Conservation (phyloP, 2,888 invertebrate genomes). For the Cecidostiba fungosa region DNA sequence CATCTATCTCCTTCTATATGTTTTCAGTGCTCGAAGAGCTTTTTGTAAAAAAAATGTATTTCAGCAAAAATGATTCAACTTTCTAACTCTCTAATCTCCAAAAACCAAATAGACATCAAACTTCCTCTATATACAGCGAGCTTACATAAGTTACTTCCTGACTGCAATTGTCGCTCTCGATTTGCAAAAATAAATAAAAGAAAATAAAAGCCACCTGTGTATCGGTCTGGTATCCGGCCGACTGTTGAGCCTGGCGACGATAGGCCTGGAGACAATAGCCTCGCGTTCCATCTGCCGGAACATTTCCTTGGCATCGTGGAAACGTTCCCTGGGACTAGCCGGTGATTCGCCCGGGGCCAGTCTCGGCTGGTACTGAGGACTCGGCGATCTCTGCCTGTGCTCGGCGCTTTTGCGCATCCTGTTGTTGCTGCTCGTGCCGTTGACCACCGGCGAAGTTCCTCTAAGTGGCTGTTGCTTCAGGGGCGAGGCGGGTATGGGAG, state of each 20-base stretch:
- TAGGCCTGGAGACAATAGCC: constrained; percentile 70
- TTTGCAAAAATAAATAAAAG: no score
- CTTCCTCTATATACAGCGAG: neutral
- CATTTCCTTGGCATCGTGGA: constrained; percentile 93
- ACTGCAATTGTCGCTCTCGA: no score
- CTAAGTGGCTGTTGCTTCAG: constrained; percentile 68
- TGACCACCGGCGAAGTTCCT: constrained; percentile 72
- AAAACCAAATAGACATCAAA: neutral
- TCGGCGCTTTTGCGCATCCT: constrained; percentile 81
- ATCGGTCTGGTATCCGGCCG: constrained; percentile 42
- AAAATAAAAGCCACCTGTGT: constrained; percentile 42
- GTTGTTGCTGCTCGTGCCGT: constrained; percentile 62
- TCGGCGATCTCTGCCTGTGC: constrained; percentile 79
- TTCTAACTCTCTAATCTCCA: neutral
- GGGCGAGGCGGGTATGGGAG: constrained; percentile 66
- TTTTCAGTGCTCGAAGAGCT: neutral
- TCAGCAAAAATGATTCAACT: neutral
- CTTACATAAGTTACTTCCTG: no score
- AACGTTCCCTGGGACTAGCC: constrained; percentile 86
- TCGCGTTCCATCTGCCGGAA: constrained; percentile 90
- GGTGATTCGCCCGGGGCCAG: constrained; percentile 77
- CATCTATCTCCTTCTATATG: neutral
- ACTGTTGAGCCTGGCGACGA: constrained; percentile 71
- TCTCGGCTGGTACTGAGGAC: constrained; percentile 80
- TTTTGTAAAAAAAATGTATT: no score